A percentile compares a stretch with the other conserved stretches of the same genome.
Conservation (phyloP, 2,113 vertebrate genomes). For the Pedionomus torquatus region DNA sequence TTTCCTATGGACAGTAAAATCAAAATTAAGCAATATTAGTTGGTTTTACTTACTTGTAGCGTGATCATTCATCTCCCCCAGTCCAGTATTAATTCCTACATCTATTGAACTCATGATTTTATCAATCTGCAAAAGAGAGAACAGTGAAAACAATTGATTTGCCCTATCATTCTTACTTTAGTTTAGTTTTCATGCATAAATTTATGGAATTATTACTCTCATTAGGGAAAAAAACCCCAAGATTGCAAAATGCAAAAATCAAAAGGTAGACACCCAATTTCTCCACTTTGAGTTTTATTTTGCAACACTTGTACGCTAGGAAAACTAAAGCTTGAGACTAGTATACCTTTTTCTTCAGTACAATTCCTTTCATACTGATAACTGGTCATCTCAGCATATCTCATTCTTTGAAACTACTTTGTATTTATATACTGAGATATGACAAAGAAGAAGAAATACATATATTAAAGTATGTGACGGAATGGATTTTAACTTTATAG, state of each 20-base stretch:
- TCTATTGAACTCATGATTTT: conserved; percentile 98
- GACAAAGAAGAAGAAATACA: not conserved
- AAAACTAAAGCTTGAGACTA: not conserved
- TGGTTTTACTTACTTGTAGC: conserved; percentile 80
- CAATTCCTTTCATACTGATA: not conserved
- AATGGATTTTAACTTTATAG: not conserved
- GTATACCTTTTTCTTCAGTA: not conserved
- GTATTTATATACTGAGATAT: no score
- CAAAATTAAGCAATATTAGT: not conserved
- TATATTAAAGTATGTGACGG: not conserved
- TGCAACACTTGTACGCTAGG: not conserved
- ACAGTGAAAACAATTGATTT: not conserved
- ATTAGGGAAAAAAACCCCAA: not conserved
- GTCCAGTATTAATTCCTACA: conserved; percentile 88
- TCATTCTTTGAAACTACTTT: not conserved
- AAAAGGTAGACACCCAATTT: not conserved
- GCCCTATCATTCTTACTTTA: not conserved
- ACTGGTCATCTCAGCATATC: not conserved
- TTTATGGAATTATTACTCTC: not conserved
- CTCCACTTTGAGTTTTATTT: not conserved
- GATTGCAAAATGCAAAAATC: not conserved
- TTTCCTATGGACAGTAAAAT: not conserved
- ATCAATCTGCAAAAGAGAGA: conserved; percentile 86
- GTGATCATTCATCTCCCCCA: conserved; percentile 82
- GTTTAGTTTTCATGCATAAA: not conserved